Conservation (phyloP, 2,888 invertebrate species). For the Empis livida region DNA sequence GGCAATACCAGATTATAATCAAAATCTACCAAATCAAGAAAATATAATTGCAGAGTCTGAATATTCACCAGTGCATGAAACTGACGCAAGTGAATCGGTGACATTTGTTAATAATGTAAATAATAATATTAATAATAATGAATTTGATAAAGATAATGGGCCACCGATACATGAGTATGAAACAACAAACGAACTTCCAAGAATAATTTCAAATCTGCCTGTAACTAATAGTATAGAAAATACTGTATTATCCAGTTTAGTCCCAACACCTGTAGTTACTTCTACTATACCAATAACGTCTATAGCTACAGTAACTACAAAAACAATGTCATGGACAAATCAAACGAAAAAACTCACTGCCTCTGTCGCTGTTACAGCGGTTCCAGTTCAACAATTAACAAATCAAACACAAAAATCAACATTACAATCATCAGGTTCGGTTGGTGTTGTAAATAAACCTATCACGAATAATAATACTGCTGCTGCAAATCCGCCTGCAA, state of each 20-base stretch:
- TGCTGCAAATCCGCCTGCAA: conserved; percentile 36
- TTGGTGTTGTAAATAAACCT: conserved; percentile 28
- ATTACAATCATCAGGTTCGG: conserved; percentile 30
- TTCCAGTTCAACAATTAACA: conserved; percentile 22
- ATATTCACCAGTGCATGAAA: too few relatives aligned
- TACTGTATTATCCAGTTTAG: too few relatives aligned
- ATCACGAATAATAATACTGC: conserved; percentile 21
- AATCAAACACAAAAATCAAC: conserved; percentile 31
- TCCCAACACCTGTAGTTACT: too few relatives aligned
- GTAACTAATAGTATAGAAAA: too few relatives aligned
- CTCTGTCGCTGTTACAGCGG: conserved; percentile 32
- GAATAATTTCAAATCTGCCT: too few relatives aligned
- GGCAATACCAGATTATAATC: conserved; percentile 10
- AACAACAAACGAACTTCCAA: too few relatives aligned
- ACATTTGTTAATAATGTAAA: too few relatives aligned
- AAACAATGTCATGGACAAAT: conserved; percentile 27
- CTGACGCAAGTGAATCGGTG: too few relatives aligned
- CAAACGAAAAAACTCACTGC: conserved; percentile 37
- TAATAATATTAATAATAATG: too few relatives aligned
- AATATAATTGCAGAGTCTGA: not conserved
- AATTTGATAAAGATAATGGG: too few relatives aligned
- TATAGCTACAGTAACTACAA: conserved; percentile 23
- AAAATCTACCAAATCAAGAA: conserved; percentile 16
- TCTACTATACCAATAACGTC: conserved; percentile 23
- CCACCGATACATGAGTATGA: too few relatives aligned